Evolutionary conservation across 2,888 invertebrate genomes (phyloP).

Genomic region (Ecdyonurus torrentis): DNA sequence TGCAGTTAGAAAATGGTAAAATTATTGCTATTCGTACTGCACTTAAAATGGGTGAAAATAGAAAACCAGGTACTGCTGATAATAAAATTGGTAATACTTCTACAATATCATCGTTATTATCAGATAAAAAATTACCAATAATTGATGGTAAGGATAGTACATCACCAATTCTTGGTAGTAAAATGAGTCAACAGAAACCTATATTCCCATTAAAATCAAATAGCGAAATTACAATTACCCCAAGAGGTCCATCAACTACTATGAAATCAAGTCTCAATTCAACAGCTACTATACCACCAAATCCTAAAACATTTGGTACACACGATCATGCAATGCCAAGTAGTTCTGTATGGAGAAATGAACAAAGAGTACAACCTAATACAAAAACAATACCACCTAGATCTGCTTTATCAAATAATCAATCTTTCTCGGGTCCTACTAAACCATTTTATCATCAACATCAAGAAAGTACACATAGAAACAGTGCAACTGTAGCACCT

Average conservation of each 20-base stretch:
- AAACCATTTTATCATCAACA: not conserved
- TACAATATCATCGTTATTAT: not conserved
- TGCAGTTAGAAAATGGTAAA: constrained; percentile 86
- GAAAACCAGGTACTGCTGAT: not conserved
- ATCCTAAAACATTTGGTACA: not conserved
- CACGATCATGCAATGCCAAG: not conserved
- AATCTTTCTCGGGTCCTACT: not conserved
- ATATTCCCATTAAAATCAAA: not conserved
- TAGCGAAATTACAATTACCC: not conserved
- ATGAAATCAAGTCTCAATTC: not conserved
- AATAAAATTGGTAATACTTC: not conserved
- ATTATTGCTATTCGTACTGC: constrained; percentile 81
- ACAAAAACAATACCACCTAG: not conserved
- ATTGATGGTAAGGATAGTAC: not conserved
- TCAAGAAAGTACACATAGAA: not conserved
- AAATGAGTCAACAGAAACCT: too few species aligned
- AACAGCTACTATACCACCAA: not conserved
- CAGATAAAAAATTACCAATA: not conserved
- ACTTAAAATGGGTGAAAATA: constrained; percentile 35
- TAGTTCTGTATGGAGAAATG: not conserved
- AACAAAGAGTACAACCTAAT: not conserved
- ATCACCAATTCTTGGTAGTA: too few species aligned
- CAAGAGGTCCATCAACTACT: not conserved
- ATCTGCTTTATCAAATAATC: not conserved
- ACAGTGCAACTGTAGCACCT: not conserved